phyloP scores from a whole-genome alignment of 2,888 invertebrate species.

The Lasius fuliginosus region DNA sequence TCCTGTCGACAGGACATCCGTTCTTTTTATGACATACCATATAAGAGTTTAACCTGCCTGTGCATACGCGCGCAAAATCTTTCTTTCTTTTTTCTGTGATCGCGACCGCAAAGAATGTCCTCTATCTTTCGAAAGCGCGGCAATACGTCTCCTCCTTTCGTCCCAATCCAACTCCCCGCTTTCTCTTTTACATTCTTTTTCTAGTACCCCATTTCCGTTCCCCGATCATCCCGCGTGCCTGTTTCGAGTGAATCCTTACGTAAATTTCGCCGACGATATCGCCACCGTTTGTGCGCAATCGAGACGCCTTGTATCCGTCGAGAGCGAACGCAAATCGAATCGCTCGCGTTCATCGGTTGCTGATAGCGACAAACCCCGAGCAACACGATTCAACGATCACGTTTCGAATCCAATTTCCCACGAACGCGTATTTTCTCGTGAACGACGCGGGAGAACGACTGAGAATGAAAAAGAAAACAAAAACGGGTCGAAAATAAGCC shows the following conservation, averaged over 20 bases:
- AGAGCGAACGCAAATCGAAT: constrained; percentile 52
- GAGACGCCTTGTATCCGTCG: constrained; percentile 31
- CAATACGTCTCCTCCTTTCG: background rate
- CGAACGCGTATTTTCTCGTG: constrained; percentile 25
- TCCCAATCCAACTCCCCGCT: background rate
- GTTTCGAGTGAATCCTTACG: constrained; percentile 68
- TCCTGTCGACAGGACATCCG: background rate
- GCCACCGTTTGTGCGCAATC: constrained; percentile 12
- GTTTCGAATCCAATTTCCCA: constrained; percentile 51
- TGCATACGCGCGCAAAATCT: constrained; percentile 24
- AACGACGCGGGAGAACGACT: constrained; percentile 25
- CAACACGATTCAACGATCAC: constrained; percentile 37
- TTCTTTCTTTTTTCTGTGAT: constrained; percentile 22
- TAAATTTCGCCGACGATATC: constrained; percentile 64
- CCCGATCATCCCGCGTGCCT: constrained; percentile 53
- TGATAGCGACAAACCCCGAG: constrained; percentile 24
- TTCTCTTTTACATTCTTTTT: constrained; percentile 15
- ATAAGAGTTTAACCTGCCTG: background rate
- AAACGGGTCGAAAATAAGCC: constrained; percentile 42
- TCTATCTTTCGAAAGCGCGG: constrained; percentile 19
- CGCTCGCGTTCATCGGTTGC: constrained; percentile 41
- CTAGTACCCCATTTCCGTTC: constrained; percentile 57
- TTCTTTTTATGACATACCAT: constrained; percentile 16
- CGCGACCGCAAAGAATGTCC: constrained; percentile 25
- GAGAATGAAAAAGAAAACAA: constrained; percentile 49